Base-by-base conservation (phyloP, 2,888 invertebrate genomes). In the Melieria crassipennis region DNA sequence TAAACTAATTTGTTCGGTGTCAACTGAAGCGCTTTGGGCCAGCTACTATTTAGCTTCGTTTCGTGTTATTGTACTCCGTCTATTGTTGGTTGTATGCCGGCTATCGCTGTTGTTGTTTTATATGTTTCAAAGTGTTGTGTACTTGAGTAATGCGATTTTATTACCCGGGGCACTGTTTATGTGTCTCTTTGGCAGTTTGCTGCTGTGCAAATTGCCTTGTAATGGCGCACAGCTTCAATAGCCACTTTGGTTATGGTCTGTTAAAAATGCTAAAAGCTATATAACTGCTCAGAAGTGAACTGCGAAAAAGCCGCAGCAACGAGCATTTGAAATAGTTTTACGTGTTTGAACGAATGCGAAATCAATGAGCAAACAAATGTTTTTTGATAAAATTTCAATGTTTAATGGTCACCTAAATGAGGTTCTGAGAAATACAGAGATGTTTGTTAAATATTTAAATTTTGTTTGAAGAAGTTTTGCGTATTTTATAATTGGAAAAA, bases 231-330 rank as follows among this genome's bases (percentile, higher is more conserved):
- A 43, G 46, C 62, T 46, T 62, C 45, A 62, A 30, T 30, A n/a
- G 45, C 45, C 62, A 46, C 45, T 62, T 45, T 11, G 57, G 63
- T 67, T 71, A 63, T 71, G 65, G 65, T 69, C 69, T 62, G 69
- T 69, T 69, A 42, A 62, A 46, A 62, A 11, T 30, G 69, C 42
- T 65, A 45, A 46, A 65, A 43, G n/a, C 16, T 56, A 65, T n/a
- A 57, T 47, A 45, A 45, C 56, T 57, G 42, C 16, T 43, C 30
- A 42, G 50, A 58, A 48, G 47, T 60, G 60, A 30, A 30, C 30
- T 30, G 30, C 30, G 30, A 30, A 30, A 30, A 30, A 30, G n/a
- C 30, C 30, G 30, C 30, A 30, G 30, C 2, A 3, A 30, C 30
- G 30, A 3, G 30, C 1, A 30, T 30, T 30, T 30, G 30, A 30